phyloP scores from a whole-genome alignment of 2,113 vertebrate species.

The Rhadina sibilatrix region DNA sequence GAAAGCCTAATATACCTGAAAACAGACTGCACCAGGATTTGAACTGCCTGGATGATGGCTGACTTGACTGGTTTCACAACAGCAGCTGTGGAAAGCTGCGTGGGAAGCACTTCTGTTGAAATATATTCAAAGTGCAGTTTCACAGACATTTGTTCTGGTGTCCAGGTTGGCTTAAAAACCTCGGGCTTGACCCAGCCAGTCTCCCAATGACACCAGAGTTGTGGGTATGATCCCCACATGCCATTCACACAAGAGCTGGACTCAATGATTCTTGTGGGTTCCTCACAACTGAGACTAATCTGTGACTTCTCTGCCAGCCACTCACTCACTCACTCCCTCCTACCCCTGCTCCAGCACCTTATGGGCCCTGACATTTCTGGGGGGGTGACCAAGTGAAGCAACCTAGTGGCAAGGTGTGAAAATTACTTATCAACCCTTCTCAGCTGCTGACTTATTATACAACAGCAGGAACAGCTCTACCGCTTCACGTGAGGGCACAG shows the following conservation, averaged over 20 bases:
- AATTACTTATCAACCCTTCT: accelerated
- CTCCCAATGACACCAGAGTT: neutral
- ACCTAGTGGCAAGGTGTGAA: neutral
- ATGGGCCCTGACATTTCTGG: neutral
- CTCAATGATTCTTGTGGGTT: neutral
- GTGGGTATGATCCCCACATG: neutral
- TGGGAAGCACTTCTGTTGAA: neutral
- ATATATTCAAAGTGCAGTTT: neutral
- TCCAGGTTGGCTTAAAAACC: neutral
- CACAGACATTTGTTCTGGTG: neutral
- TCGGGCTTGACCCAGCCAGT: neutral
- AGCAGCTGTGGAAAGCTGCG: neutral
- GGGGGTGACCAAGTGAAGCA: neutral
- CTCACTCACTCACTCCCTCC: neutral
- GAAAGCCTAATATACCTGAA: neutral
- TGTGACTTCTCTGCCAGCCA: neutral
- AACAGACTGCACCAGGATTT: accelerated
- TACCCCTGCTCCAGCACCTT: neutral
- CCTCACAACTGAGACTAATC: neutral
- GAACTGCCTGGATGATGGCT: neutral
- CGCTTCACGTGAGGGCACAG: neutral
- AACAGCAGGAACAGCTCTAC: neutral
- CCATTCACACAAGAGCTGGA: neutral
- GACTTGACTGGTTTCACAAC: neutral
- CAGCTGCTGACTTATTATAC: neutral